Base-by-base conservation (phyloP, 2,888 invertebrate genomes). In the Timema podura region DNA sequence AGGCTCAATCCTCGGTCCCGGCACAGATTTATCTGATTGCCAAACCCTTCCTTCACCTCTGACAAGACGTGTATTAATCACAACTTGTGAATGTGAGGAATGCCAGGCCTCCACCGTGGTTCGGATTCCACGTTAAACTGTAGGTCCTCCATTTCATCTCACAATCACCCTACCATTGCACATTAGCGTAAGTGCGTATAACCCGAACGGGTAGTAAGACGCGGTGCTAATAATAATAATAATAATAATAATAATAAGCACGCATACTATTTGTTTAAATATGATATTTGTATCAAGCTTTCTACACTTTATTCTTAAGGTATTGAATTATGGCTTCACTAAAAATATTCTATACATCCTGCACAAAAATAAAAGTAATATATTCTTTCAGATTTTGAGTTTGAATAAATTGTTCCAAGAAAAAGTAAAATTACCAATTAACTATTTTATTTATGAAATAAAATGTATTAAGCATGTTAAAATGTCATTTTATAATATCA, bases 391-490 rank as follows among this genome's bases (percentile, higher is more conserved):
- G 11, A 51, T 13, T 51, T 13, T 51, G n/a, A 11, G n/a, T 51
- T 13, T 59, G 15, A 2, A 2, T 59, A 9, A 15, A 59, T 59
- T 15, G 11, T 59, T 59, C 16, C 10, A 30, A 30, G 30, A 30
- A 30, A 30, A 30, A 30, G 30, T 30, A 30, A 2, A 30, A 30
- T 30, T 30, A 69, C 65, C 30, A 48, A 70, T 59, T 59, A 76
- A 75, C n/a, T 11, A 9, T 64, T 64, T 64, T 30, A 59, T 59
- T 59, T 71, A 75, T 75, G 67, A 72, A 74, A 64, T 70, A 69
- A 65, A 66, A 64, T 73, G 73, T 11, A 67, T 16, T 8, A 15
- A 48, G 16, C 2, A 30, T 45, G 13, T 30, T 30, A 10, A 5
- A 15, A 5, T 45, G 13, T 30, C 30, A 10, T 65, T 65, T 5